Percentiles rank a stretch among this genome's conserved stretches.
phyloP scores from a whole-genome alignment of 2,888 invertebrate species.

The Hirtodrosophila alboralis region DNA sequence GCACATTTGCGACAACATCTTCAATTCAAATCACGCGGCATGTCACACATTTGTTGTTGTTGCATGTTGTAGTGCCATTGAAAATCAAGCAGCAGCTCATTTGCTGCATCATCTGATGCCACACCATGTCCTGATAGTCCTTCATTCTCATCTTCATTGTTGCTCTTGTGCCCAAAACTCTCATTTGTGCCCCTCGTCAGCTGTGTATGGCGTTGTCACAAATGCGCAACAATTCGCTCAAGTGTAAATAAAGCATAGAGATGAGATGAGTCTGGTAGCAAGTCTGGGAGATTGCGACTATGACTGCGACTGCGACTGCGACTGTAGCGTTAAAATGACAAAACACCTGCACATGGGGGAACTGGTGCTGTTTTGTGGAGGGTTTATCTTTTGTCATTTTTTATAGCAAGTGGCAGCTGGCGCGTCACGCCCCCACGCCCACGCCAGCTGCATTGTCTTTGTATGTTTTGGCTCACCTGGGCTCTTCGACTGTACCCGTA shows the following conservation, averaged over 20 bases:
- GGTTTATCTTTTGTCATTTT: constrained; percentile 55
- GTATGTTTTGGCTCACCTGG: constrained; percentile 55
- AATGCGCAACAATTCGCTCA: constrained; percentile 81
- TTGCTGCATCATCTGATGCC: constrained; percentile 57
- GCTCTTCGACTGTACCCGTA: constrained; percentile 34
- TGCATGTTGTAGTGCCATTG: constrained; percentile 48
- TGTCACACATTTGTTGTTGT: constrained; percentile 45
- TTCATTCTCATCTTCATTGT: constrained; percentile 2
- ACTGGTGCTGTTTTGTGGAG: constrained; percentile 2
- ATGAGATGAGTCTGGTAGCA: constrained; percentile 19
- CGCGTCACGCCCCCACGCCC: constrained; percentile 19
- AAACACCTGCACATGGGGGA: constrained; percentile 65
- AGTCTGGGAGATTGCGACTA: constrained; percentile 22
- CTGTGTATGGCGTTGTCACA: constrained; percentile 32
- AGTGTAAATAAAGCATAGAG: constrained; percentile 77
- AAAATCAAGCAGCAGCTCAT: constrained; percentile 67
- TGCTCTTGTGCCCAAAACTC: constrained; percentile 21
- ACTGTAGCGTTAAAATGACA: constrained; percentile 67
- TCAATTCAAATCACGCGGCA: constrained; percentile 74
- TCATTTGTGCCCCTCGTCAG: constrained; percentile 18
- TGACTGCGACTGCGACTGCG: constrained; percentile 13
- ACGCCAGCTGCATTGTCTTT: constrained; percentile 55
- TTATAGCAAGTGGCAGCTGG: constrained; percentile 54
- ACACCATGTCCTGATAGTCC: neutral
- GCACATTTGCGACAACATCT: constrained; percentile 70